A percentile compares a stretch with the other conserved stretches of the same genome.
Evolutionary conservation across 1,140 invertebrate species (phyloP).

Genomic region (Papilio polytes): DNA sequence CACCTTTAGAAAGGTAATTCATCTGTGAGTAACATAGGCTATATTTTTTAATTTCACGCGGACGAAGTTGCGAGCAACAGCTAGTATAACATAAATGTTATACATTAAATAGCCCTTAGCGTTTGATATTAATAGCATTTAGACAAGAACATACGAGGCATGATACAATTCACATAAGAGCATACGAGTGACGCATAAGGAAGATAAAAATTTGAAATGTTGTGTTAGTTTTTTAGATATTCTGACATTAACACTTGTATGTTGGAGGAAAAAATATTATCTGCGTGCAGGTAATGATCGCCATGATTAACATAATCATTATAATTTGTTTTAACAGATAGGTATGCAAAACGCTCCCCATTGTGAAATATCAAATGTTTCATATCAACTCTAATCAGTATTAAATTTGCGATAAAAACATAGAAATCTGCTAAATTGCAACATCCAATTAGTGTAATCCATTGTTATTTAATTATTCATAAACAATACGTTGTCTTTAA

Average conservation of each 20-base stretch:
- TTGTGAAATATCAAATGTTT: constrained; percentile 3
- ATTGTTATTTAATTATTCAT: constrained; percentile 7
- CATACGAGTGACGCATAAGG: no score
- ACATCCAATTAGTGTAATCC: not conserved
- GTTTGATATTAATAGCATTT: not conserved
- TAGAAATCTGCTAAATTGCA: not conserved
- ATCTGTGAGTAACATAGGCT: no score
- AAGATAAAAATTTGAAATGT: no score
- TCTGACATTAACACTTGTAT: not conserved
- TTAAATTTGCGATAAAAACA: not conserved
- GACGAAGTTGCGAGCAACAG: no score
- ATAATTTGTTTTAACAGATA: not conserved
- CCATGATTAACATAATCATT: constrained; percentile 2
- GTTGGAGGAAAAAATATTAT: not conserved
- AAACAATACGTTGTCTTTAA: not conserved
- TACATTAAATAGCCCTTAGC: not conserved
- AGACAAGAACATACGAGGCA: not conserved
- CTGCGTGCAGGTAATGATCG: not conserved
- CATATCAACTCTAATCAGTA: constrained; percentile 2
- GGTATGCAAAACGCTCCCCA: constrained; percentile 7
- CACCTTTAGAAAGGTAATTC: no score
- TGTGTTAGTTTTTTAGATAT: no score
- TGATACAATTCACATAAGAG: no score
- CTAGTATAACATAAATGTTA: not conserved
- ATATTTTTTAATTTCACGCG: no score